phyloP scores from a whole-genome alignment of 1,140 invertebrate genomes.

The Rhyzopertha dominica region DNA sequence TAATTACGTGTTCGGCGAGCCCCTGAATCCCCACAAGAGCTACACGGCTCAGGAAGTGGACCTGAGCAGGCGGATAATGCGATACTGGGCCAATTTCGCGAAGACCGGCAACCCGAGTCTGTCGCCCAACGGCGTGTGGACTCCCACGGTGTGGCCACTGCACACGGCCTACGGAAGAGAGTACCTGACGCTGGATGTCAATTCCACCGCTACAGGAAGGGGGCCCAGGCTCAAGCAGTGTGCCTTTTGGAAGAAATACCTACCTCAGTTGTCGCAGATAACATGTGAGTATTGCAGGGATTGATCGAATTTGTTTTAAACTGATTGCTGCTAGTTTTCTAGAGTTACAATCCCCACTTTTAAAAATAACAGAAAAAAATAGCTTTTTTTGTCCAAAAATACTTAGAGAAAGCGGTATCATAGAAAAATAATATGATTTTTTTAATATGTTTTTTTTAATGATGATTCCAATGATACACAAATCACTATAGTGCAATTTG shows the following conservation, averaged over 20 bases:
- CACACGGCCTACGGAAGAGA: constrained; percentile 78
- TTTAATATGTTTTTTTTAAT: no score
- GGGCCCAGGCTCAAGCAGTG: constrained; percentile 87
- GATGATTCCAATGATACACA: no score
- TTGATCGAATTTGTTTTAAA: no score
- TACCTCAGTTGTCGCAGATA: constrained; percentile 78
- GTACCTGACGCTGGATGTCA: constrained; percentile 77
- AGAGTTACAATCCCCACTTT: no score
- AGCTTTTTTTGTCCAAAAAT: no score
- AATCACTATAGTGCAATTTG: no score
- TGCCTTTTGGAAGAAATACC: constrained; percentile 93
- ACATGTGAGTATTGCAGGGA: constrained; percentile 70
- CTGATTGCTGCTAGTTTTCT: no score
- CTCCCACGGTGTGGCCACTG: constrained; percentile 74
- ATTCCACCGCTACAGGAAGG: constrained; percentile 72
- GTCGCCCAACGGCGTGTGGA: constrained; percentile 59
- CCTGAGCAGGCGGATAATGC: constrained; percentile 83
- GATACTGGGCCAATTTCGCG: constrained; percentile 94
- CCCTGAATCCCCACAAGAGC: constrained; percentile 70
- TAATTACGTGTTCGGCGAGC: constrained; percentile 90
- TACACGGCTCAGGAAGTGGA: constrained; percentile 76
- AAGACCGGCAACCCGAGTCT: constrained; percentile 81
- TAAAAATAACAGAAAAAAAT: no score
- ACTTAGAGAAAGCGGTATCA: no score
- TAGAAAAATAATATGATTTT: no score